phyloP scores from a whole-genome alignment of 2,888 invertebrate species.

The Leucozona laternaria region DNA sequence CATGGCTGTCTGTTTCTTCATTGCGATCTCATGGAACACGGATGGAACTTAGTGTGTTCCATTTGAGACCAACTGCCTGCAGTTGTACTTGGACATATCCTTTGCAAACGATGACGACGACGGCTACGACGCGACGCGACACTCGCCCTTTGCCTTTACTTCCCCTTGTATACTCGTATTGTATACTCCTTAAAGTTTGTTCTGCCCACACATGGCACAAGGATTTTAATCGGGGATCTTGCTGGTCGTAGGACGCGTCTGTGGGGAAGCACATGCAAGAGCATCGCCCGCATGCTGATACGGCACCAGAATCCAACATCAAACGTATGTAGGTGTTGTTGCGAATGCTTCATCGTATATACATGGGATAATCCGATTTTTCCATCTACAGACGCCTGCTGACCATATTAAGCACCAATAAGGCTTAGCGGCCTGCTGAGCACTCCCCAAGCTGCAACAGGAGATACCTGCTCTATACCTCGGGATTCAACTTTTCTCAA shows the following conservation, averaged over 20 bases:
- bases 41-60: constrained; percentile 25
- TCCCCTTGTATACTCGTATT: constrained; percentile 15
- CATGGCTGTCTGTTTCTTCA: constrained; percentile 46
- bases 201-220: constrained; percentile 69
- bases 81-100: constrained; percentile 63
- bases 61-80: constrained; percentile 39
- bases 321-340: constrained; percentile 67
- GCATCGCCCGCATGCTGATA: constrained; percentile 68
- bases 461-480: constrained; percentile 1
- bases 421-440: constrained; percentile 41
- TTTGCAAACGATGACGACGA: constrained; percentile 46
- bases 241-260: constrained; percentile 50
- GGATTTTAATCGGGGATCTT: constrained; percentile 62
- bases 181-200: constrained; percentile 42
- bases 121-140: constrained; percentile 30
- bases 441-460: constrained; percentile 21
- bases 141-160: constrained; percentile 7
- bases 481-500: constrained; percentile 43
- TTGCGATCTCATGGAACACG: constrained; percentile 38
- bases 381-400: constrained; percentile 68
- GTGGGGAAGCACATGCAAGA: constrained; percentile 43
- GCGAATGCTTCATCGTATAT: constrained; percentile 54
- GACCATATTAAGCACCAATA: constrained; percentile 62
- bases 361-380: constrained; percentile 63
- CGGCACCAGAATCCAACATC: constrained; percentile 55